phyloP scores from a whole-genome alignment of 2,888 invertebrate species.

The Parnassius orleans region DNA sequence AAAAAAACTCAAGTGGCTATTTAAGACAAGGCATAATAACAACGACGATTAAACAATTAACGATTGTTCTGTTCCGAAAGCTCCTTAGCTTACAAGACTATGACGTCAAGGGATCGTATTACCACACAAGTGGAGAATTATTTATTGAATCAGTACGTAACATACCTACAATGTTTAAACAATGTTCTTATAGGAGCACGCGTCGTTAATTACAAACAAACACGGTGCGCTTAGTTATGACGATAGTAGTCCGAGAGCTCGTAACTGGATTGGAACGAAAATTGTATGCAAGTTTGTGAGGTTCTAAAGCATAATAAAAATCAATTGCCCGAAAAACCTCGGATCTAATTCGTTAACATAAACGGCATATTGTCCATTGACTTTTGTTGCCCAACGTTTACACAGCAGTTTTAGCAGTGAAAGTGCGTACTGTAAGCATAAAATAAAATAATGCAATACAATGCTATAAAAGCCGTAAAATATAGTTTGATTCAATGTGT shows the following conservation, averaged over 20 bases:
- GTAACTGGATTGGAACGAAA: conserved; percentile 24
- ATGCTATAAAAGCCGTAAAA: neutral
- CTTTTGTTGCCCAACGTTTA: conserved; percentile 31
- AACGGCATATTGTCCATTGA: conserved; percentile 30
- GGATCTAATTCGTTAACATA: conserved; percentile 30
- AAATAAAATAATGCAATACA: neutral
- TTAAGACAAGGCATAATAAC: conserved; percentile 32
- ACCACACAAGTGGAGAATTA: conserved; percentile 65
- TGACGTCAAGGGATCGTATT: conserved; percentile 46
- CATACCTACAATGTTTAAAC: conserved; percentile 43
- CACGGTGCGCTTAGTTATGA: conserved; percentile 54
- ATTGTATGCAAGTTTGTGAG: conserved; percentile 9
- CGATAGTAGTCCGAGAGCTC: conserved; percentile 41
- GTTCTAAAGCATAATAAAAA: conserved; percentile 33
- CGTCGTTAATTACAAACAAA: conserved; percentile 75
- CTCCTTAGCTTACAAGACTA: conserved; percentile 38
- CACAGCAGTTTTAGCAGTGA: neutral
- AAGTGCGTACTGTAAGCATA: neutral
- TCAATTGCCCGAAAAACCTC: conserved; percentile 36
- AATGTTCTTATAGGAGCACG: conserved; percentile 66
- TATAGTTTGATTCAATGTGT: no score
- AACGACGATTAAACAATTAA: conserved; percentile 38
- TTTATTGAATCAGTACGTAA: conserved; percentile 53
- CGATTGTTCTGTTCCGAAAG: conserved; percentile 44
- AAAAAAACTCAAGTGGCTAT: conserved; percentile 23